Evolutionary conservation across 2,797 vertebrate species (phyloP).

Genomic region (Rhynchonycteris naso): DNA sequence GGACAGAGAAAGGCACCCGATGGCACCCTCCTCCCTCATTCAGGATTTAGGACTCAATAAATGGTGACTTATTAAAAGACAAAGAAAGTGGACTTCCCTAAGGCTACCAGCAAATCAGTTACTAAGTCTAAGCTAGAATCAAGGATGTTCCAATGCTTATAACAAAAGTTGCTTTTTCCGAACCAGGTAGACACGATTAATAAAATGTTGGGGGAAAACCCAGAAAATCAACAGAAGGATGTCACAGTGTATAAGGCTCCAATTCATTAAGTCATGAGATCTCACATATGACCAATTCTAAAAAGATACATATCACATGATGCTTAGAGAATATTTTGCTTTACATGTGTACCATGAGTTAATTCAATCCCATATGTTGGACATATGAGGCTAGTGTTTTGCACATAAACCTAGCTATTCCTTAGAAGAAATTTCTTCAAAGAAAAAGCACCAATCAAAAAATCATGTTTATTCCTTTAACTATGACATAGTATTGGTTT

Average conservation of each 20-base stretch:
- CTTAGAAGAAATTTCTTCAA: neutral
- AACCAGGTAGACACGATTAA: neutral
- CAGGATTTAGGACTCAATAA: neutral
- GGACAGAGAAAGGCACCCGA: rapidly evolving
- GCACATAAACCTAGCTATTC: neutral
- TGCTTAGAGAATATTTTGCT: neutral
- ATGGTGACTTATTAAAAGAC: neutral
- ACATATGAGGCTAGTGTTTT: neutral
- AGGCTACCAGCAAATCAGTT: neutral
- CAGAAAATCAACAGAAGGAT: neutral
- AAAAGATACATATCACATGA: neutral
- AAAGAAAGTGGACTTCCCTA: neutral
- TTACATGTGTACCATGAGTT: neutral
- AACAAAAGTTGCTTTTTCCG: neutral
- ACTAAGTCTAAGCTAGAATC: neutral
- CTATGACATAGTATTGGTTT: neutral
- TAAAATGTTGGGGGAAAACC: neutral
- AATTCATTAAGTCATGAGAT: neutral
- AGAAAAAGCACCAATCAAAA: neutral
- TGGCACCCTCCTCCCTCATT: neutral
- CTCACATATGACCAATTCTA: neutral
- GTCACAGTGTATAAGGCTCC: neutral
- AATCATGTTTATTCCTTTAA: neutral
- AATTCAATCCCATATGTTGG: rapidly evolving
- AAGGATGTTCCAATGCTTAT: neutral